These are phyloP conservation scores for Gallinago stenura DNA, from an alignment of 2,797 vertebrate species.

Conservation along the genomic window DNA sequence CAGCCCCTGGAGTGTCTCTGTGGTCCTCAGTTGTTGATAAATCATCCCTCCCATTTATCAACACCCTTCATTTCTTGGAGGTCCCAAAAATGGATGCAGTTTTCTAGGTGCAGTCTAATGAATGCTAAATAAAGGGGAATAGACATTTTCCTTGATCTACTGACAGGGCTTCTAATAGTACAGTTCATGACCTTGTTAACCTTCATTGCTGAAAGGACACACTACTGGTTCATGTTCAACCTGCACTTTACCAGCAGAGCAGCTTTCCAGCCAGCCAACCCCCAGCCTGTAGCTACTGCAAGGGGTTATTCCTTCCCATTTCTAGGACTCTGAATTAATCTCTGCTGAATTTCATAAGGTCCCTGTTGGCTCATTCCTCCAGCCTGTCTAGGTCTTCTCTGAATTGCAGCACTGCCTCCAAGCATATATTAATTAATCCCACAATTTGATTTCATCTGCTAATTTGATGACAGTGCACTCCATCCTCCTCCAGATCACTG, in stretches of 20 bases:
- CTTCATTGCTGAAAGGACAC: neutral
- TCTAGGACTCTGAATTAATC: neutral
- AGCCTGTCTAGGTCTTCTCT: neutral
- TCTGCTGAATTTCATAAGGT: neutral
- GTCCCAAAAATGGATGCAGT: neutral
- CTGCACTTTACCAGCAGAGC: neutral
- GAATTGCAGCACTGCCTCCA: neutral
- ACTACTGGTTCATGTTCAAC: neutral
- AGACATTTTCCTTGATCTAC: neutral
- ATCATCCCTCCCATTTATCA: neutral
- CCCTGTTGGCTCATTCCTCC: neutral
- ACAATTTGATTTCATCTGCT: neutral
- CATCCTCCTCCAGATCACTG: neutral
- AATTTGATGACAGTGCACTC: neutral
- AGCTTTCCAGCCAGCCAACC: neutral
- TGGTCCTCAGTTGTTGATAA: neutral
- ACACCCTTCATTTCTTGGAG: neutral
- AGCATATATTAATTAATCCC: neutral
- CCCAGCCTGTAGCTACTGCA: neutral
- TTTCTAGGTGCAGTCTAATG: neutral
- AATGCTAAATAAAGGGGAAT: neutral
- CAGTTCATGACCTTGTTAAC: neutral
- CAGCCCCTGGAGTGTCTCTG: neutral
- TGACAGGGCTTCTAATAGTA: neutral
- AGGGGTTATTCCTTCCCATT: neutral